Percentiles rank a stretch among this genome's conserved stretches.
Conservation (phyloP, 2,797 vertebrate genomes). For the Tadarida brasiliensis region DNA sequence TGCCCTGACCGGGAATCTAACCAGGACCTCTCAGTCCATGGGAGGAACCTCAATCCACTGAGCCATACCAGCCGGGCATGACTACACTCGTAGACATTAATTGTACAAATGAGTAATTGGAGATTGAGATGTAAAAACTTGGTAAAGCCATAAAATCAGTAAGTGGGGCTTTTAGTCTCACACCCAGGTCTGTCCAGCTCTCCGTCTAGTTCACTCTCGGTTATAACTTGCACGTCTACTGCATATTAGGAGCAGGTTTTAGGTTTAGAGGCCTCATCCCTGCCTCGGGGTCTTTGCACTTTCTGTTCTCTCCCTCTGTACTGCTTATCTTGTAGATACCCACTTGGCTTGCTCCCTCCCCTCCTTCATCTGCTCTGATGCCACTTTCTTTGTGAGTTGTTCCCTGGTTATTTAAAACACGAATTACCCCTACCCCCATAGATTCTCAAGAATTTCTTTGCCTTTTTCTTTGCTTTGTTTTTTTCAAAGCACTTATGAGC, state of each 20-base stretch:
- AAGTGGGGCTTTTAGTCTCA: background rate
- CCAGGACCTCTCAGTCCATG: too few species aligned
- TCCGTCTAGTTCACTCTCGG: background rate
- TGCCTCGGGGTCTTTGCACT: background rate
- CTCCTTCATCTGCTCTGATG: background rate
- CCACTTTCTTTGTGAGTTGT: conserved; percentile 1
- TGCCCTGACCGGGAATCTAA: too few species aligned
- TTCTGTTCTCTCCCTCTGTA: background rate
- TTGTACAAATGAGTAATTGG: background rate
- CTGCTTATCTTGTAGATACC: background rate
- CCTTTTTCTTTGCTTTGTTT: background rate
- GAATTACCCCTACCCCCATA: background rate
- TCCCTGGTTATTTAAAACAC: background rate
- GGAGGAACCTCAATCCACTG: too few species aligned
- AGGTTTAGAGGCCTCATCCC: background rate
- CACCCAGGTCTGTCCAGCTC: background rate
- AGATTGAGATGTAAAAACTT: background rate
- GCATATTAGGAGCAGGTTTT: background rate
- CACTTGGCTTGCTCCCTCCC: background rate
- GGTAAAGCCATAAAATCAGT: background rate
- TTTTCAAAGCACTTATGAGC: background rate
- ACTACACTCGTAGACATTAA: background rate
- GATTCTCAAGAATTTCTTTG: background rate
- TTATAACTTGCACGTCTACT: background rate
- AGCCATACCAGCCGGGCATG: too few species aligned